Base-by-base conservation (phyloP, 2,797 vertebrate species). In the Novumbra hubbsi region DNA sequence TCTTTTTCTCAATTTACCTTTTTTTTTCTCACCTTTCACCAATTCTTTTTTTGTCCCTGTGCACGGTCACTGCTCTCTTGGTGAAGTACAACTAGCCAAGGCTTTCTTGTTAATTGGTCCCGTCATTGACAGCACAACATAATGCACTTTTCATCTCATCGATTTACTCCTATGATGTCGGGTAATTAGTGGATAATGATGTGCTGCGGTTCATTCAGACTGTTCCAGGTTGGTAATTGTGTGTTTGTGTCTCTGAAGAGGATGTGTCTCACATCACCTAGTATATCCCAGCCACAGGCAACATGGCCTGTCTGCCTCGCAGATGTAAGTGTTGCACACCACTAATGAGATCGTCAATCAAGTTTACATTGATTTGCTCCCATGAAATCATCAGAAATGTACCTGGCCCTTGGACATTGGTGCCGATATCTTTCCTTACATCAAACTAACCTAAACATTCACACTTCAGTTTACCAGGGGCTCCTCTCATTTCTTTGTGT, bases 261-360 rank as follows among this genome's bases (percentile, higher is more conserved):
- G 34, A 62, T 73, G 62, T 21, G 71, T 34, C 73, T 19, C 27
- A 72, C 52, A 57, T 83, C 68, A 75, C 49, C 60, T 78, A 45
- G 63, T 66, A 55, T 71, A 12, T 52, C 41, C 41, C 48, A 76
- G 19, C 49, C 38, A 38, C 34, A 38, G 34, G 32, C 52, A 30
- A 11, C 28, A 67, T 70, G 80, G 81, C 76, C 34, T 79, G 74
- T 74, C 49, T 80, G 76, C 73, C 49, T 72, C 71, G 77, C 78
- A 87, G 73, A 86, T 81, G 74, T 65, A 17, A 7, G 52, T 62
- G 7, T 57, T 14, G 41, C 41, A 41, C 41, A 41, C 41, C 9
- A 41, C 9, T 41, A 41, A 41, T 41, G 41, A 41, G 41, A 41
- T 41, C 41, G 41, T 45, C 5, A 6, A 12, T 45, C 3, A 45